Percentiles rank a stretch among this genome's conserved stretches.
These are phyloP conservation scores for Spilogale gracilis DNA, from an alignment of 2,113 vertebrate genomes.

Conservation along the genomic window DNA sequence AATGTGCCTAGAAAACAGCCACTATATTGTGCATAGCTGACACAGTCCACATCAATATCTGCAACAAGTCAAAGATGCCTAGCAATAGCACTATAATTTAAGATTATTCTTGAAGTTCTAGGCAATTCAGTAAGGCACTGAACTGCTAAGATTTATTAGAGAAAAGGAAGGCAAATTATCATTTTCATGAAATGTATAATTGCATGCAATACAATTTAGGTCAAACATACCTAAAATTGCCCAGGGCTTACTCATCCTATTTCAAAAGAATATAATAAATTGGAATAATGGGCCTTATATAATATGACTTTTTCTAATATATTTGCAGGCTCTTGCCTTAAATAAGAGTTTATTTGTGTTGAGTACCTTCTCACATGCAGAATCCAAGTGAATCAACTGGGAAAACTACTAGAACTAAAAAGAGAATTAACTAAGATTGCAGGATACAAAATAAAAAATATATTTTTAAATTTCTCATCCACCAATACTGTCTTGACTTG, in stretches of 20 bases:
- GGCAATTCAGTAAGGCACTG: neutral
- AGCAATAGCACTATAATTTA: neutral
- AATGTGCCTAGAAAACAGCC: neutral
- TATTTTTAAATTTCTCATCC: neutral
- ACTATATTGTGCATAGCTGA: neutral
- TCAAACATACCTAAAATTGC: slow-evolving; percentile 13
- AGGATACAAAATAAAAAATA: slow-evolving; percentile 30
- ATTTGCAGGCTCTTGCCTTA: slow-evolving; percentile 27
- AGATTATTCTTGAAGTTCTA: slow-evolving; percentile 34
- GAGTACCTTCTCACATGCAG: neutral
- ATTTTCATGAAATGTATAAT: neutral
- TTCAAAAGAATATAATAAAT: slow-evolving; percentile 47
- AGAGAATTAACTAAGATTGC: neutral
- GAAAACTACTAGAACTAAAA: slow-evolving; percentile 45
- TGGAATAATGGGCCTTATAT: neutral
- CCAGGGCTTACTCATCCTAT: neutral
- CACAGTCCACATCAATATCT: neutral
- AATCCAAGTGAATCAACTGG: neutral
- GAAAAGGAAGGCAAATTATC: slow-evolving; percentile 16
- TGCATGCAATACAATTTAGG: neutral
- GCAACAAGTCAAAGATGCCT: neutral
- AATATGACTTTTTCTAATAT: slow-evolving; percentile 17
- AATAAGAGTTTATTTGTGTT: neutral
- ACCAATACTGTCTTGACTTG: slow-evolving; percentile 31
- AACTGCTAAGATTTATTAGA: neutral